Evolutionary conservation across 1,140 invertebrate species (phyloP).

Genomic region (Spodoptera litura): DNA sequence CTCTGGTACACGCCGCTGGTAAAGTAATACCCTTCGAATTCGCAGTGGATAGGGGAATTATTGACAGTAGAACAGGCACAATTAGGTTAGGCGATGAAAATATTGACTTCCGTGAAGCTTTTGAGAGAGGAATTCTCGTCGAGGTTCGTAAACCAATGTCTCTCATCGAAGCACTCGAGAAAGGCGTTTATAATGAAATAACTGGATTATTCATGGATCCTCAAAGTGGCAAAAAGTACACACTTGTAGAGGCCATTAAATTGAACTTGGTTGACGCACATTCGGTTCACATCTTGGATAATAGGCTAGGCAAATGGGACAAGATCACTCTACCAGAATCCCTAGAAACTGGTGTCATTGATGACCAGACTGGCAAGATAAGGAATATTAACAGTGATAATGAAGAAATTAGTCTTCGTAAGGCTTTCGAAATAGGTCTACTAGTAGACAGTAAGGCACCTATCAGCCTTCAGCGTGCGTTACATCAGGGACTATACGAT

Average conservation of each 20-base stretch:
- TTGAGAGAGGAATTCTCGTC: conserved; percentile 93
- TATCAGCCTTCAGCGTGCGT: conserved; percentile 94
- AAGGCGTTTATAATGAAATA: conserved; percentile 92
- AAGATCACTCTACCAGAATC: conserved; percentile 92
- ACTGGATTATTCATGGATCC: conserved; percentile 93
- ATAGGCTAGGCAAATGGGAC: conserved; percentile 90
- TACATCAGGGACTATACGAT: conserved; percentile 95
- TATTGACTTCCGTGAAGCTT: conserved; percentile 94
- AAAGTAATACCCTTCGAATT: conserved; percentile 93
- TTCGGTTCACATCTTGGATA: conserved; percentile 94
- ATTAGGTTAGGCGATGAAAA: conserved; percentile 88
- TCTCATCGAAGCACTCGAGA: conserved; percentile 93
- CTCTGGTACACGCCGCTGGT: conserved; percentile 91
- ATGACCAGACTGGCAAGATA: conserved; percentile 91
- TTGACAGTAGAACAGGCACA: conserved; percentile 92
- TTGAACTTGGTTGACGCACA: conserved; percentile 92
- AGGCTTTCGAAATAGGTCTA: conserved; percentile 93
- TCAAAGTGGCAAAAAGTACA: conserved; percentile 90
- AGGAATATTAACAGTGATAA: conserved; percentile 89
- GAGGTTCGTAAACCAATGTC: conserved; percentile 93
- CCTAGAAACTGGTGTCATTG: conserved; percentile 90
- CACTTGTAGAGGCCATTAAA: conserved; percentile 91
- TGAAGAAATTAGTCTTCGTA: conserved; percentile 90
- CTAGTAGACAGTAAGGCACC: conserved; percentile 93
- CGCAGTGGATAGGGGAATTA: conserved; percentile 92